Evolutionary conservation across 2,797 vertebrate genomes (phyloP), one percentile per base, ranked within the genome.

Genomic region (Cossypha polioptera): DNA sequence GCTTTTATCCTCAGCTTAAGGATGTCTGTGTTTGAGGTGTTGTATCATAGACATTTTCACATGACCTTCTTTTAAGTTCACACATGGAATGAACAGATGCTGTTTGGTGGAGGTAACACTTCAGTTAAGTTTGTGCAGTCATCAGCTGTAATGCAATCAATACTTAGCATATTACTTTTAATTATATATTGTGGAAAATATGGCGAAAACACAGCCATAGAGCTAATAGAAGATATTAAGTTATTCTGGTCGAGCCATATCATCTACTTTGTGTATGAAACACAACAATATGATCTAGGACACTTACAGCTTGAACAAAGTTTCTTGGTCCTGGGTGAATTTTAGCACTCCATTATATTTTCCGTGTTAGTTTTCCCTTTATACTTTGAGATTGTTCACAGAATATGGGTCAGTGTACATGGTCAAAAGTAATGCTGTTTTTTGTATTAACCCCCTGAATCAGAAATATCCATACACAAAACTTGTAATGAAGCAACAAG

Each of bases 331-430:
- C 17, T 72, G 54, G 33, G 16, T 29, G 57, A 38, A 55, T 79
- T 73, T 93, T 68, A 51, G 10, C 22, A 62, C 16, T 87, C 36
- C 4, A 2, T 80, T 77, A 2, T 69, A 12, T 75, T 57, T 86
- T 62, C 31, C 65, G 3, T 77, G 29, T 24, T 48, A 17, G 7
- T 92, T 92, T 88, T 62, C 40, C 13, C 17, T 65, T 65, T 66
- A 18, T 58, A 20, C 18, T 93, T 92, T 62, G n/a, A 73, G 20
- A 69, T 79, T n/a, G 63, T 92, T 92, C 79, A 94, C 82, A 89
- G 68, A 84, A 80, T 80, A 69, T 93, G 89, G 40, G 16, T 88
- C 33, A 62, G 22, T 85, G 66, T 59, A 75, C 62, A 10, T 86
- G 35, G 61, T 90, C 91, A 90, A 88, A 90, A 77, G 36, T 40